Evolutionary conservation across 2,888 invertebrate species (phyloP).

Genomic region (Napeogenes inachia): DNA sequence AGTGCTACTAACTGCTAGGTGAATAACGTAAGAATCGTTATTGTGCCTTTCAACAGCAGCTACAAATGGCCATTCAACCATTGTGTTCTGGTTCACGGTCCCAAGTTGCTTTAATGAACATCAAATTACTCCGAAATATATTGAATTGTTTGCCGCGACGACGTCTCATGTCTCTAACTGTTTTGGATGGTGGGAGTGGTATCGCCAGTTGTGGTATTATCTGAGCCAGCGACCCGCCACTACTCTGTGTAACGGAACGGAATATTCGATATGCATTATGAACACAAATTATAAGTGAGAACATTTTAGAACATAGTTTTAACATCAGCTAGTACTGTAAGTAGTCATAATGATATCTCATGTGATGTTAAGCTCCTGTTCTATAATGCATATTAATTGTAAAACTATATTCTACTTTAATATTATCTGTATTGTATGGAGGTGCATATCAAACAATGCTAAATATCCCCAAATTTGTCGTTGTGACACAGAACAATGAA

Average conservation of each 20-base stretch:
- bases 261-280: conserved; percentile 73
- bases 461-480: conserved; percentile 69
- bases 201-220: conserved; percentile 45
- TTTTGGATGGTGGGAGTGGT: conserved; percentile 55
- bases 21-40: conserved; percentile 69
- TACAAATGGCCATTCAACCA: conserved; percentile 77
- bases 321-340: conserved; percentile 52
- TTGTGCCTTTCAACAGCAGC: conserved; percentile 73
- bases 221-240: conserved; percentile 60
- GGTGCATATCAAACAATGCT: conserved; percentile 36
- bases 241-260: conserved; percentile 72
- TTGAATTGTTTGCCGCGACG: conserved; percentile 72
- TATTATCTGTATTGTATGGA: neutral
- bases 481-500: conserved; percentile 66
- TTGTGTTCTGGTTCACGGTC: conserved; percentile 78
- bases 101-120: conserved; percentile 76
- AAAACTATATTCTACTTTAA: no score
- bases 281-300: conserved; percentile 77
- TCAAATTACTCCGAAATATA: conserved; percentile 76
- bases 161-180: conserved; percentile 71
- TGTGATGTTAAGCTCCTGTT: conserved; percentile 3
- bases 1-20: conserved; percentile 67
- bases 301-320: conserved; percentile 68
- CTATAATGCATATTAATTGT: no score
- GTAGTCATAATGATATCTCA: conserved; percentile 2